Base-by-base conservation (phyloP, 2,797 vertebrate species). In the Alfaro cultratus region DNA sequence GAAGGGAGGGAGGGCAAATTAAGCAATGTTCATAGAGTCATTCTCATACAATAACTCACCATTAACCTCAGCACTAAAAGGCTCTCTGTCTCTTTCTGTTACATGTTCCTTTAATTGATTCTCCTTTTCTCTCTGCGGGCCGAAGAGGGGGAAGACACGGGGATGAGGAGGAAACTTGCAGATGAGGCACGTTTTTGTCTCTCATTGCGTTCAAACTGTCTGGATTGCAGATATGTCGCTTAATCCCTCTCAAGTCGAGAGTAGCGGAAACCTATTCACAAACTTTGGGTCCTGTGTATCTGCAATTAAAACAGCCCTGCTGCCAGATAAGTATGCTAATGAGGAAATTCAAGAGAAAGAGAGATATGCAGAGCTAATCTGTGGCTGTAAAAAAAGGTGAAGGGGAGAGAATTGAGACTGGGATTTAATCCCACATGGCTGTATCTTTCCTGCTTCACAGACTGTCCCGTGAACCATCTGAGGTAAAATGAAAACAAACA, bases 31-130 rank as follows among this genome's bases (percentile, higher is more conserved):
- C 92, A 86, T 88, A 82, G 88, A 90, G 88, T 94, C 90, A 89
- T 93, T 91, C 91, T 92, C 89, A 93, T 94, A 94, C 90, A 94
- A 94, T 93, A 93, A 94, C 89, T 95, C 93, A 86, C 87, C 92
- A 93, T 95, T 93, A 94, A 93, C 93, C 91, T 88, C 70, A 75
- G 91, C 93, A 89, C 89, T 92, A 90, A 93, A 93, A 93, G 88
- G 86, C 86, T 86, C 67, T 80, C 86, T 76, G 86, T 86, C 85
- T 90, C 90, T 88, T 77, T 85, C 84, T 85, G 87, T 86, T 91
- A 88, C 80, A 81, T 84, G 83, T 87, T 82, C 76, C 87, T 88
- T 91, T 94, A 93, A 95, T 95, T 94, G 91, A 94, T 92, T 94
- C 91, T 89, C 82, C 77, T 76, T 86, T 85, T 93, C 89, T 89